Percentiles rank a stretch among this genome's conserved stretches.
Conservation (phyloP, 2,113 vertebrate species). For the Hemiscyllium ocellatum region DNA sequence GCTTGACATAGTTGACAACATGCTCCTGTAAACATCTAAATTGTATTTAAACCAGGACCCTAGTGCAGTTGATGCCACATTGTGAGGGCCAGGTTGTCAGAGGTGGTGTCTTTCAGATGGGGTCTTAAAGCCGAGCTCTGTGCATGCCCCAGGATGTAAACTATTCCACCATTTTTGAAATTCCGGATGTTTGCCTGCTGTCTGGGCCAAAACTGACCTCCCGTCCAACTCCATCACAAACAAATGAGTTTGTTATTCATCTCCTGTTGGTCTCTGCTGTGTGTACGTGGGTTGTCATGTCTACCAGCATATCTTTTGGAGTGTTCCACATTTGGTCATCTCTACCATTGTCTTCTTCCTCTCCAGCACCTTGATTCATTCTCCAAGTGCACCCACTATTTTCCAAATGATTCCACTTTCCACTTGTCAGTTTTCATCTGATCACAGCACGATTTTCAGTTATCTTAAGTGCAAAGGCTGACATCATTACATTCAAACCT, state of each 20-base stretch:
- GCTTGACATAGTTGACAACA: not conserved
- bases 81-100: not conserved
- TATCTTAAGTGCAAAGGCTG: not conserved
- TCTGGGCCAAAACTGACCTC: not conserved
- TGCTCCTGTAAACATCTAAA: not conserved
- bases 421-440: not conserved
- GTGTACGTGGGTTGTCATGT: not conserved
- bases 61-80: not conserved
- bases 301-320: not conserved
- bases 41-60: not conserved
- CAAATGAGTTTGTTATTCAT: not conserved
- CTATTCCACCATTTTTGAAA: not conserved
- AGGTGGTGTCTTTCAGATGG: not conserved
- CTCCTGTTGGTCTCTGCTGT: not conserved
- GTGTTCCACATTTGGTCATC: not conserved
- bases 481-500: not conserved
- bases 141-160: not conserved
- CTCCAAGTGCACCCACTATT: not conserved
- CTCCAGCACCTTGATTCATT: not conserved
- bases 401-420: not conserved
- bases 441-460: not conserved
- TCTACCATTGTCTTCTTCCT: not conserved
- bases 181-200: not conserved
- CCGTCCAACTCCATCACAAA: not conserved
- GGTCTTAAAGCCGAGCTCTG: not conserved